These are phyloP conservation scores for Phenganax subtilis DNA, from an alignment of 92 coral and sea anemone species.

Conservation along the genomic window DNA sequence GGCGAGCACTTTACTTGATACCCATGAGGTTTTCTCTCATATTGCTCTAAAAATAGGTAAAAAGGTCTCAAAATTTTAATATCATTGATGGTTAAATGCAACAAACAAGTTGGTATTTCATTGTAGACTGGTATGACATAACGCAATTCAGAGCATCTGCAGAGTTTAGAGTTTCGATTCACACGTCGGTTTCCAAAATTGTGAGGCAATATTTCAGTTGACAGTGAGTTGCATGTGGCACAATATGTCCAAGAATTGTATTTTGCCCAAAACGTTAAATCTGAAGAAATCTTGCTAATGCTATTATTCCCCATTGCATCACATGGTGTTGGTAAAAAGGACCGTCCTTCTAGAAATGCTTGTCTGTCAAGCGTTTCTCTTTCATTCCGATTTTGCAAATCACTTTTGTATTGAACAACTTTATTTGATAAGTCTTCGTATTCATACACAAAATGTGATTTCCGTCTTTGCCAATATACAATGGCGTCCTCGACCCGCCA, in stretches of 20 bases:
- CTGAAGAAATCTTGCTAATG: background rate
- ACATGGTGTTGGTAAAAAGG: background rate
- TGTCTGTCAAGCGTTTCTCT: too few relatives aligned
- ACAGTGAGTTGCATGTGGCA: background rate
- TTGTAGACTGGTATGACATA: background rate
- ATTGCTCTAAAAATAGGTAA: slow-evolving; percentile 1
- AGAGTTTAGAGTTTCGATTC: background rate
- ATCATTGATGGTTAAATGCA: background rate
- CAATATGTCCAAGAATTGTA: background rate
- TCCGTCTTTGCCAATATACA: too few relatives aligned
- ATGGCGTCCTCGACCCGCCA: too few relatives aligned
- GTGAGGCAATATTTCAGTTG: background rate
- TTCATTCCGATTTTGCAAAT: too few relatives aligned
- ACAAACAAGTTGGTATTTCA: background rate
- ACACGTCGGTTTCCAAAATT: background rate
- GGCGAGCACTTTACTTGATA: slow-evolving; percentile 22
- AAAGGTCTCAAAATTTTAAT: slow-evolving; percentile 31
- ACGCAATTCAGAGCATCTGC: background rate
- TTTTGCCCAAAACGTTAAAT: background rate
- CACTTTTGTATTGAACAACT: too few relatives aligned
- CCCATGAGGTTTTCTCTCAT: slow-evolving; percentile 17
- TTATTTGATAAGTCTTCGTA: too few relatives aligned
- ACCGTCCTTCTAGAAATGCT: too few relatives aligned
- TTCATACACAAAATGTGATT: too few relatives aligned
- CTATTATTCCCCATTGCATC: background rate